Evolutionary conservation across 2,888 invertebrate genomes (phyloP), one percentile per base, ranked within the genome.

Genomic region (Agrilus mali): DNA sequence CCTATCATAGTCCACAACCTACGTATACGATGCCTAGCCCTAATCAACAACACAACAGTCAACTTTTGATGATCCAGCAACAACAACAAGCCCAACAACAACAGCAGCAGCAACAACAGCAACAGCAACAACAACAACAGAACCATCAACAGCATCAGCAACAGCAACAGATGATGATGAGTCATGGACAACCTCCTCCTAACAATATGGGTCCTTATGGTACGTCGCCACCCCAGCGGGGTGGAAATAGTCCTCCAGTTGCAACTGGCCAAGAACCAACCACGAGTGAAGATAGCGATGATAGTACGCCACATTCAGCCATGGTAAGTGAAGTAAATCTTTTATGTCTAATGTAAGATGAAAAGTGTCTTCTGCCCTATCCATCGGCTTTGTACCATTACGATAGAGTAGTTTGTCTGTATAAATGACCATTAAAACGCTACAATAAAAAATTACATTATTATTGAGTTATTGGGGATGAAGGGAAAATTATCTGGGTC

Each of bases 231-330:
- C 64, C 66, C 3, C 73, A 76, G 60, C 72, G 77, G 45, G 79
- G 76, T 45, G 80, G 80, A 10, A 80, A 80, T 31, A 73, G 72
- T 55, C 72, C 74, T 31, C 70, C 73, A 10, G 68, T 69, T 35
- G 66, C 69, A 44, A 68, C 65, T 8, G 67, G 70, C 17, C 70
- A 72, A 42, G 74, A 74, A 56, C 79, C 79, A 6, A 84, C 83
- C 40, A 88, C 87, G 32, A 86, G 86, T 65, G 88, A 88, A 64
- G 88, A 88, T 62, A 87, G 87, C 55, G 88, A 89, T 67, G 88
- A 89, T 61, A 83, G 82, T 65, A 75, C 77, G 32, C 83, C 83
- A 42, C 83, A 83, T 64, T 70, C 75, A 27, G 74, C 72, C 14
- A 72, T 76, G 69, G 76, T 75, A 53, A 68, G 68, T 60, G n/a